Evolutionary conservation across 2,797 vertebrate species (phyloP).

Genomic region (Gallirallus australis): DNA sequence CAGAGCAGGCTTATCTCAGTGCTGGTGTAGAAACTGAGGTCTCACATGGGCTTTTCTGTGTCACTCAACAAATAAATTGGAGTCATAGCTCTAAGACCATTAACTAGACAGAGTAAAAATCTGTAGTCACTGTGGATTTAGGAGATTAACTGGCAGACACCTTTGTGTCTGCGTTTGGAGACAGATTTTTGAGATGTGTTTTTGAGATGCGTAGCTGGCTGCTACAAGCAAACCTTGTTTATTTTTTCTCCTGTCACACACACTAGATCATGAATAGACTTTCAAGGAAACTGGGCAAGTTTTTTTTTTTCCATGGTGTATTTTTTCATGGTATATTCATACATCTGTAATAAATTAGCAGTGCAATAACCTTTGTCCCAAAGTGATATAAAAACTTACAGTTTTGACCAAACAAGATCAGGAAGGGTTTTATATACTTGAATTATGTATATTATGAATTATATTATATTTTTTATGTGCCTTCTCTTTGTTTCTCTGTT

Average conservation of each 20-base stretch:
- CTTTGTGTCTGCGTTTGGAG: not conserved
- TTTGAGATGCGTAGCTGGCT: not conserved
- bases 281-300: not conserved
- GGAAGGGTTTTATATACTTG: not conserved
- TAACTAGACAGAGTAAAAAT: not conserved
- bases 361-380: not conserved
- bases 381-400: not conserved
- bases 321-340: not conserved
- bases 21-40: not conserved
- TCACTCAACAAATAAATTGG: not conserved
- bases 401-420: not conserved
- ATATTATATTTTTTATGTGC: not conserved
- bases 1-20: not conserved
- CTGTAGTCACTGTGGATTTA: not conserved
- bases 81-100: not conserved
- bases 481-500: not conserved
- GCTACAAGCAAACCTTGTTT: rapidly evolving
- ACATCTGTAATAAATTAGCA: not conserved
- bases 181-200: not conserved
- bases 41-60: not conserved
- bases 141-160: not conserved
- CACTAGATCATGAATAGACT: not conserved
- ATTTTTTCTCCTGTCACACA: not conserved
- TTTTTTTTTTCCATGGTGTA: not conserved
- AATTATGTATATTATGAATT: too few relatives aligned